These are phyloP conservation scores for Catocala sponsa DNA, from an alignment of 2,888 invertebrate species.

Conservation along the genomic window DNA sequence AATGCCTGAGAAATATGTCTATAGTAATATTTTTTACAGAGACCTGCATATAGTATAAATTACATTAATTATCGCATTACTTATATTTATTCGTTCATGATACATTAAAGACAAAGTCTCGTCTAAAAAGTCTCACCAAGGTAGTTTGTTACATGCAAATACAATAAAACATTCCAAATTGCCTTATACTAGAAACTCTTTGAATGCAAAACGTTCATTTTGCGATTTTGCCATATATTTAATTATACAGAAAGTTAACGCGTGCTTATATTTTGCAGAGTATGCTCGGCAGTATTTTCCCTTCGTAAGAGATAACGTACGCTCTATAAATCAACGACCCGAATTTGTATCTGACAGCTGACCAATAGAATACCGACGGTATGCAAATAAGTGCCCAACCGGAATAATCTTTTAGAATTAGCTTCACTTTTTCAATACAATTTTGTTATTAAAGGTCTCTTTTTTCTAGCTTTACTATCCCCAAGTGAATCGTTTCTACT, in stretches of 20 bases:
- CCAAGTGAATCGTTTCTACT: too few species aligned
- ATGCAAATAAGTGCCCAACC: constrained; percentile 45
- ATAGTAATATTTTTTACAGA: too few species aligned
- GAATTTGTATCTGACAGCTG: constrained; percentile 47
- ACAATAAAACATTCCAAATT: too few species aligned
- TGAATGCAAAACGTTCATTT: background rate
- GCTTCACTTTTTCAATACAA: constrained; percentile 6
- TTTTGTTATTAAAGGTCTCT: background rate
- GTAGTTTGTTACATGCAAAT: too few species aligned
- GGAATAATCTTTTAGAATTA: constrained; percentile 35
- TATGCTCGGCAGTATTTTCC: constrained; percentile 19
- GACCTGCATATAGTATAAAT: too few species aligned
- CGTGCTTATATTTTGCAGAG: constrained; percentile 16
- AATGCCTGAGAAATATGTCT: too few species aligned
- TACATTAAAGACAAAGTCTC: too few species aligned
- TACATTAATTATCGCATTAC: too few species aligned
- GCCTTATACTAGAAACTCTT: too few species aligned
- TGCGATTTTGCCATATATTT: background rate
- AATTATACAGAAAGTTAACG: constrained; percentile 5
- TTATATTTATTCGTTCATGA: too few species aligned
- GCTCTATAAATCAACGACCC: constrained; percentile 46
- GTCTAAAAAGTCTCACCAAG: too few species aligned
- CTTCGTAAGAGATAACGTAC: constrained; percentile 28
- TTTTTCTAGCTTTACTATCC: too few species aligned
- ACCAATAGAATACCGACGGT: constrained; percentile 37